These are phyloP conservation scores for Clavelina lepadiformis DNA, from an alignment of 23 tunicate species.

Conservation along the genomic window DNA sequence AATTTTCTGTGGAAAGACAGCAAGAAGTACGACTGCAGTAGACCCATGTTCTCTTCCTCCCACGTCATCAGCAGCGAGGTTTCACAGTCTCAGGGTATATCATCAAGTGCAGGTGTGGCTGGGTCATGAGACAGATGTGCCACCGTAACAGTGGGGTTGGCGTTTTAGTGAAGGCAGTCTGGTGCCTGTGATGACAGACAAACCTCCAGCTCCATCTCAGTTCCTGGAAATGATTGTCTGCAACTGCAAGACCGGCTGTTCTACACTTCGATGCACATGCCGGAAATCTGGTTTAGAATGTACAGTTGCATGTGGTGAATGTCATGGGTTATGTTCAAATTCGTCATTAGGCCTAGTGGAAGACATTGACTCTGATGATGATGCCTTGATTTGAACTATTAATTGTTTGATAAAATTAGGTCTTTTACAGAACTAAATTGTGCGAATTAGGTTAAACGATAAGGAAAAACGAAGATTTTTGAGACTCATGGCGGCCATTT, in stretches of 20 bases:
- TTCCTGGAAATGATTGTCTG: slow-evolving; percentile 8
- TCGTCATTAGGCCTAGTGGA: too few species aligned
- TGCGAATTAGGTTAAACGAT: too few species aligned
- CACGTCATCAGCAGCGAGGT: slow-evolving; percentile 2
- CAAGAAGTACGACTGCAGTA: neutral
- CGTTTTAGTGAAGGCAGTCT: slow-evolving; percentile 13
- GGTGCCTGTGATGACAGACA: slow-evolving; percentile 6
- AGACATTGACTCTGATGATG: too few species aligned
- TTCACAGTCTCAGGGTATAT: slow-evolving; percentile 10
- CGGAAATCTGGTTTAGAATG: neutral
- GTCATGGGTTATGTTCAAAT: too few species aligned
- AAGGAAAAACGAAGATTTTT: too few species aligned
- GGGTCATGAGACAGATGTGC: slow-evolving; percentile 3
- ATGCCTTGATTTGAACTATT: too few species aligned
- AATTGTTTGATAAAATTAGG: too few species aligned
- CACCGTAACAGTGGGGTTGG: slow-evolving; percentile 13
- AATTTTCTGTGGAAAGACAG: neutral
- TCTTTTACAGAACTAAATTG: too few species aligned
- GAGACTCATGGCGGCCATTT: too few species aligned
- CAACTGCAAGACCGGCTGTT: neutral
- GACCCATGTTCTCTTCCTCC: neutral
- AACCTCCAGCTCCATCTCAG: neutral
- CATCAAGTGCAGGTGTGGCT: slow-evolving; percentile 2
- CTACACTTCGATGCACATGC: slow-evolving; percentile 10
- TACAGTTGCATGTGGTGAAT: too few species aligned